A percentile compares a stretch with the other conserved stretches of the same genome.
These are phyloP conservation scores for Neuroterus valhalla DNA, from an alignment of 1,140 invertebrate species.

Conservation along the genomic window DNA sequence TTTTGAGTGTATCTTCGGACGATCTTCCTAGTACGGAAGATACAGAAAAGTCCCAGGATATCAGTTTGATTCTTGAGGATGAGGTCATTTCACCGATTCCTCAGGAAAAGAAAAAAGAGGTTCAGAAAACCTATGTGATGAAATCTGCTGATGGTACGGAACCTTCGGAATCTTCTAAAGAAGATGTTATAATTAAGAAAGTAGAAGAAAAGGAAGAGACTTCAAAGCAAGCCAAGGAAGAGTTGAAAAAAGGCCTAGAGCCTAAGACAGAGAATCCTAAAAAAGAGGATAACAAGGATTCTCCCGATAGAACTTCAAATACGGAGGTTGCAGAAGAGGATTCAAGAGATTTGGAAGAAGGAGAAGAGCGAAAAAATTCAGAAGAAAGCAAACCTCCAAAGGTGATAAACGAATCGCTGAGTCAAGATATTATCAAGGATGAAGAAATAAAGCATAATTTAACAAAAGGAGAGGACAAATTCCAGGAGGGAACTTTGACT, in stretches of 20 bases:
- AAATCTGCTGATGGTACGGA: constrained; percentile 53
- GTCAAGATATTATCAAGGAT: neutral
- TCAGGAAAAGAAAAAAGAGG: constrained; percentile 51
- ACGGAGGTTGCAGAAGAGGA: constrained; percentile 48
- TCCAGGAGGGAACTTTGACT: constrained; percentile 22
- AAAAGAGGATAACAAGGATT: constrained; percentile 52
- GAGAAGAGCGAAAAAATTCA: constrained; percentile 27
- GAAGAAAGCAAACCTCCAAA: constrained; percentile 39
- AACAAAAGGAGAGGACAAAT: constrained; percentile 49
- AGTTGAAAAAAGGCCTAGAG: constrained; percentile 41
- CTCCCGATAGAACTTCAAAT: constrained; percentile 44
- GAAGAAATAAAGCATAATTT: constrained; percentile 36
- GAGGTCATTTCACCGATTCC: constrained; percentile 52
- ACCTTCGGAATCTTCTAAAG: constrained; percentile 52
- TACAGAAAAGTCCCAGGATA: constrained; percentile 62
- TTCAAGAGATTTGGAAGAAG: constrained; percentile 4
- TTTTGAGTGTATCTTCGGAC: constrained; percentile 55
- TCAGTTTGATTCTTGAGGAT: constrained; percentile 61
- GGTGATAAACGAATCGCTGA: neutral
- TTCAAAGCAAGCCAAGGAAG: constrained; percentile 41
- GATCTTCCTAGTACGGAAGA: constrained; percentile 56
- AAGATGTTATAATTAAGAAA: constrained; percentile 46
- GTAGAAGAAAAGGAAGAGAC: constrained; percentile 43
- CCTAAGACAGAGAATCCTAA: constrained; percentile 46
- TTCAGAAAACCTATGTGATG: neutral